Percentiles rank a stretch among this genome's conserved stretches.
phyloP scores from a whole-genome alignment of 2,888 invertebrate species.

The Diadromus collaris region DNA sequence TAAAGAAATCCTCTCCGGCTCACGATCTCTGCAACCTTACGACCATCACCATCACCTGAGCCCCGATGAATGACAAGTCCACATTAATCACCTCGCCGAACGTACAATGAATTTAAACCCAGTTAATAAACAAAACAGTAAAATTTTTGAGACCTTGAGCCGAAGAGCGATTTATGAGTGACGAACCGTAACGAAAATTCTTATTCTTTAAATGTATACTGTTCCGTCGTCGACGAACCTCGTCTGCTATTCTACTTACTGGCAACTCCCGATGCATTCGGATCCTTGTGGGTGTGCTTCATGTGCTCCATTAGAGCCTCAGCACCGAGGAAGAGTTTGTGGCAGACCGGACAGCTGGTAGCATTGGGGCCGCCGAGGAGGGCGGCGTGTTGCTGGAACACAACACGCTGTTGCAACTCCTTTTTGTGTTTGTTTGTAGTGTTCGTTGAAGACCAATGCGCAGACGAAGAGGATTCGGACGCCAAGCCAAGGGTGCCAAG shows the following conservation, averaged over 20 bases:
- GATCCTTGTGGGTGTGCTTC: constrained; percentile 97
- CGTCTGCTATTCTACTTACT: constrained; percentile 84
- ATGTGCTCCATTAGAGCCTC: constrained; percentile 97
- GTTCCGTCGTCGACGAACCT: constrained; percentile 34
- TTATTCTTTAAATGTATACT: neutral
- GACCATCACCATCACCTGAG: constrained; percentile 25
- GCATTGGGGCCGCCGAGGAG: constrained; percentile 95
- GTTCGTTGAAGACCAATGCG: constrained; percentile 61
- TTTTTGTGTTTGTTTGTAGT: constrained; percentile 69
- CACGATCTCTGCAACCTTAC: constrained; percentile 16
- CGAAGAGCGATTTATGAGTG: constrained; percentile 14
- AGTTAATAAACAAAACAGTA: neutral
- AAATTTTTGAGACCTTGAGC: constrained; percentile 12
- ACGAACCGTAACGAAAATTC: neutral
- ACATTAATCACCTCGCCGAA: neutral
- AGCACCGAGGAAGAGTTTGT: constrained; percentile 96
- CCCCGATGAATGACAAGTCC: neutral
- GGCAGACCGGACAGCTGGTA: constrained; percentile 95
- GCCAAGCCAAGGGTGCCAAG: constrained; percentile 70
- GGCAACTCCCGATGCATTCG: constrained; percentile 93
- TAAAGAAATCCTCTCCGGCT: constrained; percentile 27
- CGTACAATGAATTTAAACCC: constrained; percentile 1
- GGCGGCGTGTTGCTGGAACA: constrained; percentile 97
- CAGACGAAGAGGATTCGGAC: constrained; percentile 67
- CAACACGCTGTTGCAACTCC: constrained; percentile 96